Evolutionary conservation across 35 echinoderm and acorn worm species (phyloP), one percentile per base, ranked within the genome.

Genomic region (Hemicentrotus pulcherrimus): DNA sequence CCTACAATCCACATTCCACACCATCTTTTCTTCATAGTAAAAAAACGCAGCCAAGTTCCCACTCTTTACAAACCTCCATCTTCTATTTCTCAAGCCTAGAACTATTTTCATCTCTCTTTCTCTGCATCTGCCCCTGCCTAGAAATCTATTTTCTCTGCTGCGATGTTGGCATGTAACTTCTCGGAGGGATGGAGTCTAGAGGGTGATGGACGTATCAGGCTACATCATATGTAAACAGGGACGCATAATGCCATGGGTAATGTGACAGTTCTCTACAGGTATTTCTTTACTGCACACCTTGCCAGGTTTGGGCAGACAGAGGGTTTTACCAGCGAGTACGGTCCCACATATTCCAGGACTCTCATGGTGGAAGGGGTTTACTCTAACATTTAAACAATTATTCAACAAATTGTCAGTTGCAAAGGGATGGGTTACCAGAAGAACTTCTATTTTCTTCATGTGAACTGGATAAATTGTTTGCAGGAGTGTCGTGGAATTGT

Each of bases 181-280:
- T 78, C 65, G 18, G 19, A 78, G 65, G 65, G 65, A 78, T 78
- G 6, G 65, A 78, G 65, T 28, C 65, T 28, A n/a, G 65, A 78
- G 65, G 65, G 65, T 22, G 28, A 78, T 78, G 28, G 65, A 78
- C 65, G 28, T 78, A 78, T 78, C 65, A 78, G 19, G 65, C 65
- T 78, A 78, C 65, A 78, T 78, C 65, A 78, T n/a, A 78, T 7
- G 65, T 78, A 78, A 78, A 78, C 65, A 78, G 65, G 24, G 2
- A 7, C 22, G 65, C 19, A 78, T 78, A 78, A 78, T 78, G 65
- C 65, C 65, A 78, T n/a, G 19, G 65, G 65, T 78, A 28, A 78
- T 78, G 65, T 78, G 65, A 78, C 65, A 78, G 65, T 78, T 78
- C 65, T 78, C 65, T 78, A 78, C 65, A 78, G 65, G 65, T 78